phyloP scores from a whole-genome alignment of 2,113 vertebrate genomes.

The Arenaria interpres region DNA sequence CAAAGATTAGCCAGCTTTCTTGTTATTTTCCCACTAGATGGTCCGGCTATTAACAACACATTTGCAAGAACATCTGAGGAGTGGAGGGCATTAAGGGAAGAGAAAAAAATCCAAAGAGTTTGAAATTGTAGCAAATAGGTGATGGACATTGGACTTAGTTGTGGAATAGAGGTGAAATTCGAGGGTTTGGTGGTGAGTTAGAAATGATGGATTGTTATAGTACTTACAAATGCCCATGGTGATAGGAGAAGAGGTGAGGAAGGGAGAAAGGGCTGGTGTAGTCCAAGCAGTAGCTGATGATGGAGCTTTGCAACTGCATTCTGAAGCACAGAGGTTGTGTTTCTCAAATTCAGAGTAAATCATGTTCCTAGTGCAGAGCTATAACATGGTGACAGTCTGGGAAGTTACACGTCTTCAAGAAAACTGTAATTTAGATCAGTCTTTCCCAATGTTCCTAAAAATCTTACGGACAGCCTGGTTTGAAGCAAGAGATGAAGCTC shows the following conservation, averaged over 20 bases:
- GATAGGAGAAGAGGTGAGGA: neutral
- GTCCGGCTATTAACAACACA: neutral
- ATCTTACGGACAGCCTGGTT: neutral
- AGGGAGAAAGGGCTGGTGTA: neutral
- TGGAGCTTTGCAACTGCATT: neutral
- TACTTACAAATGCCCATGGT: neutral
- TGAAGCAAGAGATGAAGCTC: neutral
- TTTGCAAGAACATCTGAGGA: slow-evolving; percentile 1
- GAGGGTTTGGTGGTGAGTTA: neutral
- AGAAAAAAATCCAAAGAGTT: neutral
- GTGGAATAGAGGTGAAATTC: neutral
- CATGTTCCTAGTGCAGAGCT: neutral
- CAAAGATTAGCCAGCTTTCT: neutral
- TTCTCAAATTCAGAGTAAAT: neutral
- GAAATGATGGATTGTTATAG: fast-evolving
- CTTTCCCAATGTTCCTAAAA: too few species aligned
- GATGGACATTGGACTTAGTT: neutral
- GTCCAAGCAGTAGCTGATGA: neutral
- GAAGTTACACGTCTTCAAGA: neutral
- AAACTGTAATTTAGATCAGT: neutral
- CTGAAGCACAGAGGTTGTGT: neutral
- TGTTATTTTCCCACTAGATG: neutral
- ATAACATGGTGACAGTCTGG: neutral
- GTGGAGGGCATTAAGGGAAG: neutral
- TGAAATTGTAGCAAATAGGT: neutral